Evolutionary conservation across 2,797 vertebrate genomes (phyloP).

Genomic region (Poeciliopsis infans): DNA sequence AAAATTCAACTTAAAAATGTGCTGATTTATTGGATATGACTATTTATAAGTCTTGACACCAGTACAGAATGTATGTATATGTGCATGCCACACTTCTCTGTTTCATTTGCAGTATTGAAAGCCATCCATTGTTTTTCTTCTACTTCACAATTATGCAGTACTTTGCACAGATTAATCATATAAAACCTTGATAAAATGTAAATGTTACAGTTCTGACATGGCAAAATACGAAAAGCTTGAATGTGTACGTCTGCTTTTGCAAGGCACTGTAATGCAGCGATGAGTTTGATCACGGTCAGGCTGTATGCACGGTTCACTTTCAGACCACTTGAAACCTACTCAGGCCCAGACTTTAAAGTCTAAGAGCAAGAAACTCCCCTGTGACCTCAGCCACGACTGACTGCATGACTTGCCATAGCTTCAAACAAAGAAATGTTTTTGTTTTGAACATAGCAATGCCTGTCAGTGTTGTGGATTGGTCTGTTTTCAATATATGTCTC

Average conservation of each 20-base stretch:
- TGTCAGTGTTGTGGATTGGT: conserved; percentile 25
- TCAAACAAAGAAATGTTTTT: conserved; percentile 11
- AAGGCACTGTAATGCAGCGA: conserved; percentile 1
- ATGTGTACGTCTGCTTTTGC: not conserved
- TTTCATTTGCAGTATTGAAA: not conserved
- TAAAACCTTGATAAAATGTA: not conserved
- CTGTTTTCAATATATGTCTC: conserved; percentile 30
- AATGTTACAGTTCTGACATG: not conserved
- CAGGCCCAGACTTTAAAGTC: conserved; percentile 61
- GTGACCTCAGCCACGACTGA: conserved; percentile 55
- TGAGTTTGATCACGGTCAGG: not conserved
- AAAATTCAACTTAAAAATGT: not conserved
- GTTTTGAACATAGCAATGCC: conserved; percentile 39
- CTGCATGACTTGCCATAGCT: conserved; percentile 45
- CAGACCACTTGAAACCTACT: conserved; percentile 61
- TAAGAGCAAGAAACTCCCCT: conserved; percentile 52
- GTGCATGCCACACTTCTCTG: not conserved
- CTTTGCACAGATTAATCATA: not conserved
- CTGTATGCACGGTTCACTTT: conserved; percentile 46
- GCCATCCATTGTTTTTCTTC: not conserved
- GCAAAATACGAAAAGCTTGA: not conserved
- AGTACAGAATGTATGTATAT: too few relatives aligned
- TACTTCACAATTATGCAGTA: not conserved
- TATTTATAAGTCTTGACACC: not conserved
- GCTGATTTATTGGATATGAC: not conserved